A percentile compares a stretch with the other conserved stretches of the same genome.
These are phyloP conservation scores for Thera britannica DNA, from an alignment of 2,888 invertebrate species.

Conservation along the genomic window DNA sequence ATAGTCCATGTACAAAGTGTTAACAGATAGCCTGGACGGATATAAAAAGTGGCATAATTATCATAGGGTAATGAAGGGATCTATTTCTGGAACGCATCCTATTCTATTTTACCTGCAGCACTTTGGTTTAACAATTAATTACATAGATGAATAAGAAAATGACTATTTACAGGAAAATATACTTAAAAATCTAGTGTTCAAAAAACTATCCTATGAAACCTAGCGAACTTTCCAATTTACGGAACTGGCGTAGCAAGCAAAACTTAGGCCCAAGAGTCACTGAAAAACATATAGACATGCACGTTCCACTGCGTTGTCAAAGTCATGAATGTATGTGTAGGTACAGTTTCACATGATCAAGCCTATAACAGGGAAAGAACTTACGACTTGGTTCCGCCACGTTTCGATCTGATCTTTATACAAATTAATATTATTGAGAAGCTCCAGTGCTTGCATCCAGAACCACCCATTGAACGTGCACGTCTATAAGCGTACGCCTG, in stretches of 20 bases:
- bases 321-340: no score
- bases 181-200: slow-evolving; percentile 22
- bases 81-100: neutral
- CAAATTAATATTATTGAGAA: no score
- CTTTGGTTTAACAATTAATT: neutral
- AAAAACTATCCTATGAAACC: slow-evolving; percentile 24
- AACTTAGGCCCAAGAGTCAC: neutral
- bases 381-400: no score
- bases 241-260: slow-evolving; percentile 30
- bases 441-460: no score
- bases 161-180: neutral
- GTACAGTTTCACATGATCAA: no score
- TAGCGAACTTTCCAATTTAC: slow-evolving; percentile 29
- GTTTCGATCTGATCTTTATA: no score
- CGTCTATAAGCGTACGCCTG: no score
- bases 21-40: neutral
- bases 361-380: no score
- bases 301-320: no score
- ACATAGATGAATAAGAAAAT: neutral
- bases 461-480: no score
- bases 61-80: neutral
- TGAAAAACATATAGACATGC: no score
- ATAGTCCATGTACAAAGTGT: neutral
- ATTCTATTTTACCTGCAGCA: neutral
- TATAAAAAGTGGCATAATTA: neutral